Base-by-base conservation (phyloP, 2,113 vertebrate species). In the Terrapene triunguis region DNA sequence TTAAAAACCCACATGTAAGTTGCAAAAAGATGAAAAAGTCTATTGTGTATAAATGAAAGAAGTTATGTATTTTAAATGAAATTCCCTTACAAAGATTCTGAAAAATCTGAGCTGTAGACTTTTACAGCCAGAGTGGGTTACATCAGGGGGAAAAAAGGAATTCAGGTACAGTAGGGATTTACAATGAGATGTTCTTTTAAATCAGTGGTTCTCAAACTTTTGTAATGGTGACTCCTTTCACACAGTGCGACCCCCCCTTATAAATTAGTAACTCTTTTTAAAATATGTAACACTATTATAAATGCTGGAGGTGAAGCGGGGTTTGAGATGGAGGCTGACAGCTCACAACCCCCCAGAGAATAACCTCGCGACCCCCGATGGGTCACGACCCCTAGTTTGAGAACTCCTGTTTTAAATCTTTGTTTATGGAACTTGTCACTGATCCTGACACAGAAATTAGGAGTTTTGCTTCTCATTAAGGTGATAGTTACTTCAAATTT, bases 381-480 rank as follows among this genome's bases (percentile, higher is more conserved):
- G 47, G 47, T 47, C 47, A 48, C 10, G 10, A 48, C 47, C 47
- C 47, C 47, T 48, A 48, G 47, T 48, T 48, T 48, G 47, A 48
- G 47, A 48, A 48, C 47, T 10, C 47, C 47, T 48, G 47, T 17
- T 65, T 35, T 65, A 32, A 65, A 35, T 65, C 32, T 35, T 69
- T 69, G 29, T 65, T 35, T 35, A 35, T n/a, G 62, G 12, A 19
- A 69, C 62, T 69, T n/a, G 32, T 16, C 5, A 10, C 25, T 76
- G 10, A 22, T 22, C 38, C 21, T 38, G 69, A 22, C 22, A 32
- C 4, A 0, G 2, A 62, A 0, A 0, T 3, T 0, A 0, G n/a
- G 6, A 80, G 8, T 8, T 85, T 35, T 69, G 6, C 10, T 85
- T 50, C 84, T 78, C 0, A 0, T n/a, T 21, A 53, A 5, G 38